phyloP scores from a whole-genome alignment of 2,113 vertebrate genomes.

The Ameiurus melas region DNA sequence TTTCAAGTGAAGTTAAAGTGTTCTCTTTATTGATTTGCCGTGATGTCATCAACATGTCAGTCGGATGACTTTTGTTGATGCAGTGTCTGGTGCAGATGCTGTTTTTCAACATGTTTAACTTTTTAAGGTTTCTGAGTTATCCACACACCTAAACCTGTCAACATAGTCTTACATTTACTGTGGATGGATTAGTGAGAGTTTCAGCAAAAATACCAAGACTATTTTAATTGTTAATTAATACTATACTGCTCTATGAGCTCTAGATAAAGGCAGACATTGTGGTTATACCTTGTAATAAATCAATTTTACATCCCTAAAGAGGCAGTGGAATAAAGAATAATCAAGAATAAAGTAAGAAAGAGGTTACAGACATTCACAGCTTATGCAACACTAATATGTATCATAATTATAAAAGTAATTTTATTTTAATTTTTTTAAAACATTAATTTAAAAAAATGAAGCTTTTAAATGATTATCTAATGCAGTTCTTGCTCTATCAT shows the following conservation, averaged over 20 bases:
- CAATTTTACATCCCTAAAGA: neutral
- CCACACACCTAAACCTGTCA: neutral
- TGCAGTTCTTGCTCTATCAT: neutral
- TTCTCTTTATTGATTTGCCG: neutral
- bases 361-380: neutral
- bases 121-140: neutral
- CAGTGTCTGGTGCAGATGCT: neutral
- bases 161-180: neutral
- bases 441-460: neutral
- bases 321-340: neutral
- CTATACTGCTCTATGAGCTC: neutral
- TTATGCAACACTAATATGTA: neutral
- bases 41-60: neutral
- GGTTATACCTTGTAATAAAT: neutral
- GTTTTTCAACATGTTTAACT: neutral
- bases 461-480: neutral
- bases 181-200: neutral
- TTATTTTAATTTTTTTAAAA: neutral
- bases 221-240: neutral
- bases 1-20: neutral
- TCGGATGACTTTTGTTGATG: neutral
- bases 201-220: neutral
- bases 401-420: neutral
- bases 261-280: neutral
- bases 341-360: neutral